Evolutionary conservation across 2,888 invertebrate species (phyloP), one percentile per base, ranked within the genome.

Genomic region (Dynastes maya): DNA sequence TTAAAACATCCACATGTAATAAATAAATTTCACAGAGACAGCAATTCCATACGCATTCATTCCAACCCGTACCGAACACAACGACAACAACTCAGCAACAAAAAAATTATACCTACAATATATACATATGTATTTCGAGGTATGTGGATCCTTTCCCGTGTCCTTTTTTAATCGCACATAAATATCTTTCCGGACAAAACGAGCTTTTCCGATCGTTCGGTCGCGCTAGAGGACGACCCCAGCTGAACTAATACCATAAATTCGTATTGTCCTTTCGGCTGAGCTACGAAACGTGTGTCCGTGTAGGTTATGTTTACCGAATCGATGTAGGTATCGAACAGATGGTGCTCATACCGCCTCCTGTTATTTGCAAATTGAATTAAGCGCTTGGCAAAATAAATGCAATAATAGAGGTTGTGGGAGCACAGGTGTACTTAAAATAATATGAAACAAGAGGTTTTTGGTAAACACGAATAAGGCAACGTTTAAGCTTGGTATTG

Each of bases 361-460:
- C 45, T 65, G 37, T 40, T 65, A 40, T 65, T 65, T 65, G 65
- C 16, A n/a, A 37, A 13, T 45, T 8, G 65, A 65, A 65, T 65
- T 65, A 65, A 45, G 16, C 22, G 6, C 65, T 9, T 2, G 4
- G 2, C 55, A 4, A 6, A 22, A 8, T 8, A 45, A 45, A 45
- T 55, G 16, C 55, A 55, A 0, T 22, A n/a, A n/a, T 55, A n/a
- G 55, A 9, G 11, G 55, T 16, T 55, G 22, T 63, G 2, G 27
- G 32, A 4, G 63, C 22, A 63, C 32, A 63, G 63, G 63, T 63
- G 32, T 32, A 63, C 22, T 29, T 63, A 29, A 9, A 63, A 63
- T 27, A 37, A 22, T 5, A 6, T 32, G 13, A 63, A 63, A 63
- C 11, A 27, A 63, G 29, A 63, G 4, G 27, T 11, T 63, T 6